These are phyloP conservation scores for Grus americana DNA, from an alignment of 2,113 vertebrate species.

Conservation along the genomic window DNA sequence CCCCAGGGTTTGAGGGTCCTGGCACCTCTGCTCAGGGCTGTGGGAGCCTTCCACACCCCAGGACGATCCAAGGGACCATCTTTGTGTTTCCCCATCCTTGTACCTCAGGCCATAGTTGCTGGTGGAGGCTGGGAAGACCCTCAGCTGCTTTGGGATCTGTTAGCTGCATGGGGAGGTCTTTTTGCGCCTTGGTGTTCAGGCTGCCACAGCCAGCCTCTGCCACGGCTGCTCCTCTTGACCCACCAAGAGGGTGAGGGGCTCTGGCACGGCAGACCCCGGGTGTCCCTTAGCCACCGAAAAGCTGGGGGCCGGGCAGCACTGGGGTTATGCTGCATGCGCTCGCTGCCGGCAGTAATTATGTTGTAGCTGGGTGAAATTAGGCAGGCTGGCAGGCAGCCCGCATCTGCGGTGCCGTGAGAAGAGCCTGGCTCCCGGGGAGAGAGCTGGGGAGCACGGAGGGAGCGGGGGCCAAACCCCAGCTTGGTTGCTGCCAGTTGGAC, in stretches of 20 bases:
- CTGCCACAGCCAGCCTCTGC: neutral
- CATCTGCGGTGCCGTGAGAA: neutral
- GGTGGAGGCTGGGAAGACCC: neutral
- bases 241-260: neutral
- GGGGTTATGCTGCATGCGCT: neutral
- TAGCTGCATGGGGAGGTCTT: neutral
- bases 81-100: fast-evolving
- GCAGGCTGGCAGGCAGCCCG: neutral
- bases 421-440: neutral
- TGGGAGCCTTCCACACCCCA: neutral
- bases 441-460: neutral
- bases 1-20: neutral
- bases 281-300: neutral
- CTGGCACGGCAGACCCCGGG: neutral
- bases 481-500: neutral
- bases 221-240: neutral
- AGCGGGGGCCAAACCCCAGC: fast-evolving
- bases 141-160: neutral
- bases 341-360: neutral
- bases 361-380: neutral
- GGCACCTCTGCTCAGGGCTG: neutral
- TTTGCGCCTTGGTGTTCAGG: neutral
- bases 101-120: neutral
- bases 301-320: neutral
- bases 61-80: neutral